phyloP scores from a whole-genome alignment of 2,888 invertebrate genomes.

The Artemia sinica region DNA sequence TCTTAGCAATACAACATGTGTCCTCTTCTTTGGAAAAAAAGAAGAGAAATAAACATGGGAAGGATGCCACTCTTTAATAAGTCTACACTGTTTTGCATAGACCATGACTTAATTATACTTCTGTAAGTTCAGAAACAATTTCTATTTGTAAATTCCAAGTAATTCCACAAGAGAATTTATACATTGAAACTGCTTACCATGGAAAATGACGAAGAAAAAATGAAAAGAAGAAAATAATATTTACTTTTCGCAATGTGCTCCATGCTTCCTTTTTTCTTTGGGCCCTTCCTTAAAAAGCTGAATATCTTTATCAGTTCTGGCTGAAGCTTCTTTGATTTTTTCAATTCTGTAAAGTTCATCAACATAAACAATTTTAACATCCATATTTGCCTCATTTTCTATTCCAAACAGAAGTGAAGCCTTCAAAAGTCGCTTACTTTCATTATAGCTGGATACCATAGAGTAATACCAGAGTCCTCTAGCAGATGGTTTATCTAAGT shows the following conservation, averaged over 20 bases:
- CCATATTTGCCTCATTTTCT: conserved; percentile 36
- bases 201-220: too few species aligned
- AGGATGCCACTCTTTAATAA: too few species aligned
- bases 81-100: too few species aligned
- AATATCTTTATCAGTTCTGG: conserved; percentile 36
- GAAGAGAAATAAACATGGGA: too few species aligned
- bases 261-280: conserved; percentile 6
- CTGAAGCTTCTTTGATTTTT: conserved; percentile 33
- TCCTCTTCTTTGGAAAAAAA: too few species aligned
- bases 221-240: conserved; percentile 20
- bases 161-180: too few species aligned
- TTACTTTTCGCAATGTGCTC: conserved; percentile 28
- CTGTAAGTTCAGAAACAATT: too few species aligned
- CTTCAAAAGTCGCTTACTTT: conserved; percentile 33
- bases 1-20: too few species aligned
- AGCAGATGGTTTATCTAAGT: conserved; percentile 46
- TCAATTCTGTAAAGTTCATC: conserved; percentile 50
- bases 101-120: too few species aligned
- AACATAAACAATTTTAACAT: conserved; percentile 40
- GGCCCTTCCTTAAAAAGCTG: conserved; percentile 24
- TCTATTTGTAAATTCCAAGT: too few species aligned
- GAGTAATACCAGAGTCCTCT: conserved; percentile 50
- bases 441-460: conserved; percentile 29
- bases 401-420: conserved; percentile 44
- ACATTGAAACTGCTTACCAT: too few species aligned